Percentiles rank a stretch among this genome's conserved stretches.
Evolutionary conservation across 92 coral and sea anemone genomes (phyloP).

Genomic region (Galaxea fascicularis): DNA sequence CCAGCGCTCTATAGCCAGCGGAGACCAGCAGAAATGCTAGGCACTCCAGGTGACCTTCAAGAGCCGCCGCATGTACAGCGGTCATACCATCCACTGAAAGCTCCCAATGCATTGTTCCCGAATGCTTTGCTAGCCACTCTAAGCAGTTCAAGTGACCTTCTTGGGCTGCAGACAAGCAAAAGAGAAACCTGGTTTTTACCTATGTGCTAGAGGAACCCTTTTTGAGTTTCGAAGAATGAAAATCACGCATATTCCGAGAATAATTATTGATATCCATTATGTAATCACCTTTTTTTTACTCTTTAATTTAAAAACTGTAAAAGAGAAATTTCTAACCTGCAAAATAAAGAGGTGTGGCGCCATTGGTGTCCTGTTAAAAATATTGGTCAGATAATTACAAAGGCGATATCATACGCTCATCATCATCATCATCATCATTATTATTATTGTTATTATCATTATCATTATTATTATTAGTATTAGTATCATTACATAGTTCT

Average conservation of each 20-base stretch:
- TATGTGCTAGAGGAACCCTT: too few relatives aligned
- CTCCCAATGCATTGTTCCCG: constrained; percentile 73
- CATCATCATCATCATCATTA: too few relatives aligned
- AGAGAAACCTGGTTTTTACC: background rate
- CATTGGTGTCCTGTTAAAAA: constrained; percentile 73
- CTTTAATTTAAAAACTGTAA: background rate
- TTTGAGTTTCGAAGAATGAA: too few relatives aligned
- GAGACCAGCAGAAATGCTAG: constrained; percentile 72
- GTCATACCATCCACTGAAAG: constrained; percentile 88
- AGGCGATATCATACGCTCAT: background rate
- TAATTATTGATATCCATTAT: too few relatives aligned
- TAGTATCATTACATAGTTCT: too few relatives aligned
- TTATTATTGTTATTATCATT: too few relatives aligned
- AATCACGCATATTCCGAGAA: too few relatives aligned
- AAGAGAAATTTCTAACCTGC: constrained; percentile 63
- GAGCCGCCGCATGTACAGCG: constrained; percentile 90
- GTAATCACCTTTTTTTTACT: too few relatives aligned
- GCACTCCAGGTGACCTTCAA: constrained; percentile 86
- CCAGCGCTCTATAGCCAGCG: constrained; percentile 82
- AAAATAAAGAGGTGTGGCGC: constrained; percentile 87
- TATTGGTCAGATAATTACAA: background rate
- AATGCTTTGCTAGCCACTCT: constrained; percentile 86
- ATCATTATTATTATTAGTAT: too few relatives aligned
- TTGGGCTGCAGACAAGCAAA: constrained; percentile 69
- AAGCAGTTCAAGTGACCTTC: constrained; percentile 86